Evolutionary conservation across 2,113 vertebrate genomes (phyloP), one percentile per base, ranked within the genome.

Genomic region (Polypterus bichir): DNA sequence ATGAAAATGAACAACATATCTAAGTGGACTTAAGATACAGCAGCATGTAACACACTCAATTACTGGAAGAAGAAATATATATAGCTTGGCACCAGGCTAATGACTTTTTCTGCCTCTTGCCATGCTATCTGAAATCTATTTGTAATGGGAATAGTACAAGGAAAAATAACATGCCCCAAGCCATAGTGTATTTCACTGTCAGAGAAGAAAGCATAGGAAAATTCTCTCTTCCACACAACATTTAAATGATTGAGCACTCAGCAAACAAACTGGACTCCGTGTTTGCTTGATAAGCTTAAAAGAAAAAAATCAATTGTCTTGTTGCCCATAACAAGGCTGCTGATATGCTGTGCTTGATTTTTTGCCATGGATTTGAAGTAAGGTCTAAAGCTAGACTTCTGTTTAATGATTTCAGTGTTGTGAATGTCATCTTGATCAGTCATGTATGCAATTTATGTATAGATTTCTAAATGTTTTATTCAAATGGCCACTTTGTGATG

Each of bases 81-180:
- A 27, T 27, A 27, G 27, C n/a, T 62, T 61, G 48, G 52, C 47
- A 54, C 55, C 3, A 67, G 5, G 55, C 55, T 62, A 65, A 48
- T 3, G 3, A 11, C 64, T 61, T 49, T 11, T 11, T 10, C 61
- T 4, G 9, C 53, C 8, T 54, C 48, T 48, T 62, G 59, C 48
- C 44, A 9, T 69, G 46, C 68, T 69, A 49, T 49, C 47, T 63
- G 62, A 62, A 44, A 51, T 59, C 4, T 73, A 3, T 9, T 3
- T 71, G 46, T 71, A 69, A 76, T 66, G 60, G 61, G n/a, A 64
- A 67, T 74, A 68, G 47, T 59, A 62, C 8, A 64, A 69, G 68
- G 62, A 69, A 74, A 55, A 72, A 48, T 59, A 64, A 57, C 3
- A 63, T 66, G 48, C 60, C 64, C 65, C 11, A 54, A 62, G 65